These are phyloP conservation scores for Hypomecis punctinalis DNA, from an alignment of 2,888 invertebrate genomes.

Conservation along the genomic window DNA sequence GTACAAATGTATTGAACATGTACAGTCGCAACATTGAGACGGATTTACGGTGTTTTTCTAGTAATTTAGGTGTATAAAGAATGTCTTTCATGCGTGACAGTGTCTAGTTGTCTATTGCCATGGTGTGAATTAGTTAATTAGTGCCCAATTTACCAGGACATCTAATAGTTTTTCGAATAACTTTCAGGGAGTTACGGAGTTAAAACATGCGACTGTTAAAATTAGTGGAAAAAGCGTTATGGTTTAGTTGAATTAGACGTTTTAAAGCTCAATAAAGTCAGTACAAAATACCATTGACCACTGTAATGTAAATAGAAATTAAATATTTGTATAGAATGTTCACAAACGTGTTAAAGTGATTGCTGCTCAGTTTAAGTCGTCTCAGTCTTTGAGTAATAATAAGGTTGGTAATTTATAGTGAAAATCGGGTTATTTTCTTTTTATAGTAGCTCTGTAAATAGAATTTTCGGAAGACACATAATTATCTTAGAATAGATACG, in stretches of 20 bases:
- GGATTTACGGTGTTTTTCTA: constrained; percentile 21
- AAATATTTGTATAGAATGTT: no score
- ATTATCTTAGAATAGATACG: no score
- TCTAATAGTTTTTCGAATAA: neutral
- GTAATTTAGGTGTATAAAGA: constrained; percentile 19
- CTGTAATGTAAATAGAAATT: no score
- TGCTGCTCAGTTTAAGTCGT: no score
- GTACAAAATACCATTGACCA: no score
- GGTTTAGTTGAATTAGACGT: neutral
- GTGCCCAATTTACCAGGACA: constrained; percentile 17
- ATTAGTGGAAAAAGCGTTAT: neutral
- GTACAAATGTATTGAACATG: neutral
- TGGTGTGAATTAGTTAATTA: constrained; percentile 15
- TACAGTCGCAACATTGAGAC: constrained; percentile 4
- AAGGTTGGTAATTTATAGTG: no score
- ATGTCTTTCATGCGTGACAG: constrained; percentile 14
- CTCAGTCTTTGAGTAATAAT: no score
- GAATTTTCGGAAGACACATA: no score
- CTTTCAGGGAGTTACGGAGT: neutral
- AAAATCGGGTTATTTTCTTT: no score
- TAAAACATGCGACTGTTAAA: neutral
- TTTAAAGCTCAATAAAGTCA: neutral
- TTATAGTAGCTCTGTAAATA: no score
- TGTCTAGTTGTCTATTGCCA: constrained; percentile 16
- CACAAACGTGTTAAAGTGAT: no score